Base-by-base conservation (phyloP, 2,113 vertebrate genomes). In the Malaclemys terrapin region DNA sequence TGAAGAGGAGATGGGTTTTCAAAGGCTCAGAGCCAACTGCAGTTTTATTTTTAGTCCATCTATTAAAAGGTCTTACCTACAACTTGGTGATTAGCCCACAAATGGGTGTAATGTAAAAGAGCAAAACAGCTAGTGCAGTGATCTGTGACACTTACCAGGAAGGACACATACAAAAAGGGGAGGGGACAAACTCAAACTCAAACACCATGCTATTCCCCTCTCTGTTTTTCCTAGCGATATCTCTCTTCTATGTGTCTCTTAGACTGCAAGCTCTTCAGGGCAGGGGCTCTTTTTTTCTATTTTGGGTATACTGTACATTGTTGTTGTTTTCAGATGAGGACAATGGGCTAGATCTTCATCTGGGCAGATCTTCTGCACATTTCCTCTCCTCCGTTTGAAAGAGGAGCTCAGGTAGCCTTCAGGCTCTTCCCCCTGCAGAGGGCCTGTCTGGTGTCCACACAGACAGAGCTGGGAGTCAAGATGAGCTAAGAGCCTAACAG, bases 41-140 rank as follows among this genome's bases (percentile, higher is more conserved):
- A 50, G 56, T 94, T 96, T 94, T 94, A 97, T 97, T 94, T 97
- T 98, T 97, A 98, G 96, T 96, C 98, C 97, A 9, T 96, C 89
- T 96, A 93, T 95, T 84, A 89, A 97, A 97, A 98, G 96, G 94
- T 96, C 93, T 98, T 97, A 97, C 96, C 93, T 96, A 72, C 93
- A 95, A 95, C 86, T 84, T 88, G 84, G 80, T 86, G 93, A 95
- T 87, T 94, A 92, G 85, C 95, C 91, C 76, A 96, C 96, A 94
- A 92, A 88, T 96, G 97, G 97, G 96, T 96, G 47, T 81, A 81
- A 80, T 96, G 87, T 95, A 95, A 95, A 83, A 76, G 95, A 93
- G 76, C 93, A 96, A 97, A 97, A 96, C 96, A 96, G 93, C 90
- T 96, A 96, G 96, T 97, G 96, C 97, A 97, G 93, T 94, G 95